A percentile compares a stretch with the other conserved stretches of the same genome.
phyloP scores from a whole-genome alignment of 1,140 invertebrate genomes.

The Sitophilus oryzae region DNA sequence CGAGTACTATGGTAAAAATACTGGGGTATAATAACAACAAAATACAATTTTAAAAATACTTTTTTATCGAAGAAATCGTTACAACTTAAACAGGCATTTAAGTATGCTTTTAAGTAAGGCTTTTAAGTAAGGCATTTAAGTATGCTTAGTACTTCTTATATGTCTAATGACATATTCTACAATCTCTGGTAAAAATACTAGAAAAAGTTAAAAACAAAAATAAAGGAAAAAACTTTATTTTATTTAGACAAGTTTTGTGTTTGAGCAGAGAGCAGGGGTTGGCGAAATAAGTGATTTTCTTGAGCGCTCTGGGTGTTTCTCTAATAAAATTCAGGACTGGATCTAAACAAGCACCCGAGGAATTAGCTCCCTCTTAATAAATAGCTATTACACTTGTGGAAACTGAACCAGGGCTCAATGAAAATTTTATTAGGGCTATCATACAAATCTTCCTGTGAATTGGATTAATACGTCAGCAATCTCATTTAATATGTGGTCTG shows the following conservation, averaged over 20 bases:
- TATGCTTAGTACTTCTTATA: too few relatives aligned
- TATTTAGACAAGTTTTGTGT: not conserved
- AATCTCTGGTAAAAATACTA: too few relatives aligned
- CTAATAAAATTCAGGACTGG: not conserved
- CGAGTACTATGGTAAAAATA: too few relatives aligned
- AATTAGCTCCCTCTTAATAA: not conserved
- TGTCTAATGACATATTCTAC: too few relatives aligned
- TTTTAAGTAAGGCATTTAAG: too few relatives aligned
- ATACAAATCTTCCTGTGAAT: not conserved
- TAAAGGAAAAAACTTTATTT: too few relatives aligned
- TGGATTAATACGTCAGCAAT: not conserved
- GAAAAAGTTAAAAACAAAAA: too few relatives aligned
- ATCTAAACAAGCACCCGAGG: not conserved
- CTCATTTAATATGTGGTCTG: not conserved
- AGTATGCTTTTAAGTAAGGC: too few relatives aligned
- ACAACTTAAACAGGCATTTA: too few relatives aligned
- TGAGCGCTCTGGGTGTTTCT: not conserved
- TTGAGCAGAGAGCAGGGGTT: not conserved
- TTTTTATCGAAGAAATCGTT: too few relatives aligned
- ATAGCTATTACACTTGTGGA: not conserved
- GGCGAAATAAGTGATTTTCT: not conserved
- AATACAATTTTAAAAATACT: too few relatives aligned
- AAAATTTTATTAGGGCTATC: not conserved
- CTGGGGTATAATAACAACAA: too few relatives aligned
- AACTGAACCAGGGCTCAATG: not conserved